Conservation (phyloP, 1,140 invertebrate genomes). For the Semibalanus balanoides region DNA sequence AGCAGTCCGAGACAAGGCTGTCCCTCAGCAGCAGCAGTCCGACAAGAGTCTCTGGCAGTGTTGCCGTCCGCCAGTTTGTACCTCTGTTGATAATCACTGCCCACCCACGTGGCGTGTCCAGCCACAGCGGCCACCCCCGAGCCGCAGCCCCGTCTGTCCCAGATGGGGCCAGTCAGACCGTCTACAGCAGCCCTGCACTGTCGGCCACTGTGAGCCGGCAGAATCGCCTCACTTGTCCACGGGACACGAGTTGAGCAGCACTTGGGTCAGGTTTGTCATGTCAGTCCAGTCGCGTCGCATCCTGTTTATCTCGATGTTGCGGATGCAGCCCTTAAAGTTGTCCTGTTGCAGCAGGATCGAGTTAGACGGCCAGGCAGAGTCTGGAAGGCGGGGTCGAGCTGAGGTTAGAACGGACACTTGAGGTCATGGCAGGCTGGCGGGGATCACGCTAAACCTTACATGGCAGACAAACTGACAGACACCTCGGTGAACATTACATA, state of each 20-base stretch:
- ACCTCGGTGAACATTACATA: slow-evolving; percentile 40
- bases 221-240: slow-evolving; percentile 4
- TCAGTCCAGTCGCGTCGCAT: slow-evolving; percentile 61
- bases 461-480: not conserved
- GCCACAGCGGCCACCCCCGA: too few relatives aligned
- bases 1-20: too few relatives aligned
- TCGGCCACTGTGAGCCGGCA: too few relatives aligned
- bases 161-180: too few relatives aligned
- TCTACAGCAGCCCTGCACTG: too few relatives aligned
- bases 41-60: too few relatives aligned
- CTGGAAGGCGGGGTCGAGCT: not conserved
- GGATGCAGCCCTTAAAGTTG: slow-evolving; percentile 82
- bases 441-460: not conserved
- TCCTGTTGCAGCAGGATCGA: slow-evolving; percentile 33
- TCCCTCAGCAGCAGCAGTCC: too few relatives aligned
- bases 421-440: too few relatives aligned
- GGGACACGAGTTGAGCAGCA: slow-evolving; percentile 72
- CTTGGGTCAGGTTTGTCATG: slow-evolving; percentile 63
- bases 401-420: not conserved
- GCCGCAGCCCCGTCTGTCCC: too few relatives aligned
- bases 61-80: too few relatives aligned
- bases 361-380: not conserved
- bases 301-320: slow-evolving; percentile 55
- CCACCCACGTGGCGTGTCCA: too few relatives aligned
- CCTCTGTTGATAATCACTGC: too few relatives aligned